Conservation (phyloP, 92 coral and sea anemone genomes). For the Diadumene lineata region DNA sequence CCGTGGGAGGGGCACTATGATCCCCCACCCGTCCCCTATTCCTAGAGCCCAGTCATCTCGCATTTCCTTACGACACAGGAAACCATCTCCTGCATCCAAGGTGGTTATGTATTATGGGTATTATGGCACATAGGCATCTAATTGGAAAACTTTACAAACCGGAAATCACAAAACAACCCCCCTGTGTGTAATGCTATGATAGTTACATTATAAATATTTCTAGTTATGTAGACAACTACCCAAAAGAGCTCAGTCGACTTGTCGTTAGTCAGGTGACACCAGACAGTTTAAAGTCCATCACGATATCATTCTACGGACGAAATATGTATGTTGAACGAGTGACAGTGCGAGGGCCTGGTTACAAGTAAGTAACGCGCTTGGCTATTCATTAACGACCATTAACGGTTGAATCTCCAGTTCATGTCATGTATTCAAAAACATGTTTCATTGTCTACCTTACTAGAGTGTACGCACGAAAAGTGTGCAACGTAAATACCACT, state of each 20-base stretch:
- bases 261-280: conserved; percentile 26
- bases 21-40: too few species aligned
- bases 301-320: conserved; percentile 22
- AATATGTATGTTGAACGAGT: conserved; percentile 20
- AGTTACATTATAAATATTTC: too few species aligned
- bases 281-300: conserved; percentile 6
- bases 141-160: too few species aligned
- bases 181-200: too few species aligned
- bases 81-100: too few species aligned
- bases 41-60: too few species aligned
- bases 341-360: conserved; percentile 24
- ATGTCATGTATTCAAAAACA: neutral
- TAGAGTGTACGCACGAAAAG: too few species aligned
- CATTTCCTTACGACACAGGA: too few species aligned
- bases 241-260: conserved; percentile 27
- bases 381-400: neutral
- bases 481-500: neutral
- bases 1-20: too few species aligned
- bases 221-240: conserved; percentile 6
- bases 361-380: conserved; percentile 21
- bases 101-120: too few species aligned
- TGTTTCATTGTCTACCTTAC: neutral
- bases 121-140: too few species aligned
- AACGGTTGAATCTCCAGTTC: neutral
- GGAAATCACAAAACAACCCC: too few species aligned